These are phyloP conservation scores for Nesidiocoris tenuis DNA, from an alignment of 2,888 invertebrate species.

Conservation along the genomic window DNA sequence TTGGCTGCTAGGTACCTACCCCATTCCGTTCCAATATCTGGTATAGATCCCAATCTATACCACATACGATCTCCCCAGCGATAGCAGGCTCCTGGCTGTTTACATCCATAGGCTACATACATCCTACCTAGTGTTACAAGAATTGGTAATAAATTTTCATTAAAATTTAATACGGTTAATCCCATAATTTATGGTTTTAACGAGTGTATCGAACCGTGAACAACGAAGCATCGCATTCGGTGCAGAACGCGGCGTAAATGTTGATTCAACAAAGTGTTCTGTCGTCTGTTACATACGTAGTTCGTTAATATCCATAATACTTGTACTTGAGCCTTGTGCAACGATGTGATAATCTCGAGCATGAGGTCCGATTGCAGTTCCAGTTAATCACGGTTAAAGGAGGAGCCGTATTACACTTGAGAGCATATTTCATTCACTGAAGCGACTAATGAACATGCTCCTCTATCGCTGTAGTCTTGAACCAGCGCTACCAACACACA, in stretches of 20 bases:
- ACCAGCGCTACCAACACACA: too few relatives aligned
- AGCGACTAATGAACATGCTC: neutral
- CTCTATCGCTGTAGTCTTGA: neutral
- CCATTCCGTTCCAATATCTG: too few relatives aligned
- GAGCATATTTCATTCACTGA: neutral
- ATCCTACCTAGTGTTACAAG: too few relatives aligned
- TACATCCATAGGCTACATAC: too few relatives aligned
- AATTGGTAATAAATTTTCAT: too few relatives aligned
- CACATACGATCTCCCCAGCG: too few relatives aligned
- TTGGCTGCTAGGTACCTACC: too few relatives aligned
- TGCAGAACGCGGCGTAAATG: neutral
- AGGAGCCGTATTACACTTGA: neutral
- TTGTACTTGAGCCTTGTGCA: neutral
- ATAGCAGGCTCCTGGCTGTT: too few relatives aligned
- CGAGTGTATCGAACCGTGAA: too few relatives aligned
- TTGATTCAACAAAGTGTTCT: neutral
- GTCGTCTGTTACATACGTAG: neutral
- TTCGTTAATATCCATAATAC: neutral
- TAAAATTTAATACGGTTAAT: too few relatives aligned
- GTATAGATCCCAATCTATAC: too few relatives aligned
- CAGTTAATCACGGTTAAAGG: neutral
- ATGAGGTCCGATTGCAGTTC: neutral
- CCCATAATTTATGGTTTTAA: too few relatives aligned
- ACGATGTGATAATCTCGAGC: neutral
- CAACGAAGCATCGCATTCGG: neutral